phyloP scores from a whole-genome alignment of 2,888 invertebrate species.

The Amblyteles armatorius region DNA sequence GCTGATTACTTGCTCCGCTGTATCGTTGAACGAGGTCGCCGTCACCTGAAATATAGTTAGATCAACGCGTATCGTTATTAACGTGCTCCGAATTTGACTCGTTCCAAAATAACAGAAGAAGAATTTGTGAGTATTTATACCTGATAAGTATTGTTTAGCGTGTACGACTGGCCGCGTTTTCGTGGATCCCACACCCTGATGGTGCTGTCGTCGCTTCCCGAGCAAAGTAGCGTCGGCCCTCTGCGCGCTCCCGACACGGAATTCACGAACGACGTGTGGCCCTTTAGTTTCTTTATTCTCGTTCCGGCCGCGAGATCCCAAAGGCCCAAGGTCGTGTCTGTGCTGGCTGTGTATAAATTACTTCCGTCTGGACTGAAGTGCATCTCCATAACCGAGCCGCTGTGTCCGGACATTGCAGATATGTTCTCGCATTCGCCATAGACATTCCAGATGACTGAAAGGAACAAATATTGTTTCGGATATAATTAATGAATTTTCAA shows the following conservation, averaged over 20 bases:
- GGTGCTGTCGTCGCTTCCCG: constrained; percentile 97
- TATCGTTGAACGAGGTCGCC: constrained; percentile 97
- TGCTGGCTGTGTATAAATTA: constrained; percentile 95
- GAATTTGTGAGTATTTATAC: constrained; percentile 76
- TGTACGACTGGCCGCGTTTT: constrained; percentile 91
- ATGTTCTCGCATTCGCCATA: constrained; percentile 99
- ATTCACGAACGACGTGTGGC: constrained; percentile 92
- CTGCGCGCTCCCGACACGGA: constrained; percentile 91
- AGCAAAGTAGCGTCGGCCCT: constrained; percentile 95
- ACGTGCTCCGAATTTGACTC: not conserved
- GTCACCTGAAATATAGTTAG: constrained; percentile 87
- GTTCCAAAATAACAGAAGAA: not conserved
- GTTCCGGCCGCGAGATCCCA: constrained; percentile 97
- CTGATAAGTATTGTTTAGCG: constrained; percentile 91
- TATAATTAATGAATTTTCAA: not conserved
- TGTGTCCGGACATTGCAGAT: constrained; percentile 96
- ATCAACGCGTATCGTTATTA: not conserved
- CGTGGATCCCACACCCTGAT: constrained; percentile 97
- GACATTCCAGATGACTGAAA: constrained; percentile 95
- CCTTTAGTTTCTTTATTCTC: constrained; percentile 95
- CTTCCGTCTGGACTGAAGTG: constrained; percentile 94
- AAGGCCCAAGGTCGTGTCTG: constrained; percentile 97
- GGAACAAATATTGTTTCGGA: not conserved
- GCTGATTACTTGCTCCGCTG: constrained; percentile 96
- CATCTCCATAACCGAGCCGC: constrained; percentile 97